Evolutionary conservation across 2,113 vertebrate species (phyloP).

Genomic region (Diadophis punctatus): DNA sequence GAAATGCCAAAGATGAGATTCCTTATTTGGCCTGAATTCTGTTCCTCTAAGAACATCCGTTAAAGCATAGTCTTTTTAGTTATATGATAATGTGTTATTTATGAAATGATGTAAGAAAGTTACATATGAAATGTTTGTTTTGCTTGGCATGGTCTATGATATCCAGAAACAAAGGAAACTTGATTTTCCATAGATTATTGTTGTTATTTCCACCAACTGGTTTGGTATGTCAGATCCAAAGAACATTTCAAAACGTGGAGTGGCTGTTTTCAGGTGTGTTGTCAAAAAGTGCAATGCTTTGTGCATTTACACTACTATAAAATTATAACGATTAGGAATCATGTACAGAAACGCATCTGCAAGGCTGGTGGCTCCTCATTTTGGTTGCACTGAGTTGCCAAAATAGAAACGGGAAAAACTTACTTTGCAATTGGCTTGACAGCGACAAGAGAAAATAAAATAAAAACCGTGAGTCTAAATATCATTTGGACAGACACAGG

Average conservation of each 20-base stretch:
- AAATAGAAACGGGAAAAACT: background rate
- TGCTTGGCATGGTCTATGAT: background rate
- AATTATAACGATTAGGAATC: background rate
- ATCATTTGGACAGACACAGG: background rate
- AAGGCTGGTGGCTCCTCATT: background rate
- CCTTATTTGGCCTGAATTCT: background rate
- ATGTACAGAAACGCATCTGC: background rate
- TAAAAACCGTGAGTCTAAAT: background rate
- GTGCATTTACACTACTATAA: background rate
- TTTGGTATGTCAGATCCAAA: background rate
- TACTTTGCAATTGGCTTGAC: background rate
- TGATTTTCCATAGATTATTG: background rate
- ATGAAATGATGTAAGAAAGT: background rate
- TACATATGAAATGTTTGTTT: background rate
- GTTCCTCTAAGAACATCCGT: fast-evolving
- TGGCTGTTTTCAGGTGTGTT: slow-evolving; percentile 30
- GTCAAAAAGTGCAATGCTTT: slow-evolving; percentile 17
- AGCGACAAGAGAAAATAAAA: background rate
- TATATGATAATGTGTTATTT: background rate
- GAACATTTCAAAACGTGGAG: slow-evolving; percentile 20
- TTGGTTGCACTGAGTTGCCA: background rate
- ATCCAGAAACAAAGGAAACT: slow-evolving; percentile 23
- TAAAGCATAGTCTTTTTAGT: fast-evolving
- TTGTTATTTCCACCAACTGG: background rate
- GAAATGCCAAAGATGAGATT: background rate